Conservation (phyloP, 2,888 invertebrate genomes). For the Zelleria hepariella region DNA sequence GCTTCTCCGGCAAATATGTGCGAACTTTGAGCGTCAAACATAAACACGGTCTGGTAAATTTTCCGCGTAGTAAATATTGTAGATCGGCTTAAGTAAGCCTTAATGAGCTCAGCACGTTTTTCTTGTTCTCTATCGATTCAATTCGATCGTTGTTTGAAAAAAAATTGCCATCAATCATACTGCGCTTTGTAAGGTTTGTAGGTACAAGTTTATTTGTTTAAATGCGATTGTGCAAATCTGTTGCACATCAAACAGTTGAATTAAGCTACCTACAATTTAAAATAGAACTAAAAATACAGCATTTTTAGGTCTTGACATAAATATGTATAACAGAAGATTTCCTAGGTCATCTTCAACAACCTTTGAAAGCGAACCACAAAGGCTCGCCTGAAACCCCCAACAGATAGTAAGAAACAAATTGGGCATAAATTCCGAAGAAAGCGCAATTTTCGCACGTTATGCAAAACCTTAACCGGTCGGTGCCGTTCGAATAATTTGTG, state of each 20-base stretch:
- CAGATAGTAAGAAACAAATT: slow-evolving; percentile 10
- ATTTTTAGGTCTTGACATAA: no score
- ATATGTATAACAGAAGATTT: no score
- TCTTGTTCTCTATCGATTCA: no score
- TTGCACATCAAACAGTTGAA: no score
- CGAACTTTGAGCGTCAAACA: background rate
- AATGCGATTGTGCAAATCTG: no score
- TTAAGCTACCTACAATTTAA: no score
- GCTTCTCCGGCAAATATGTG: background rate
- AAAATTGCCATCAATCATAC: no score
- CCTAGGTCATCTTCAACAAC: background rate
- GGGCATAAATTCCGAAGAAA: slow-evolving; percentile 40
- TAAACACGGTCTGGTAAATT: background rate
- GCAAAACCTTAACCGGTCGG: slow-evolving; percentile 48
- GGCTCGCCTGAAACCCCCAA: background rate
- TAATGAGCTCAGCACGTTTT: no score
- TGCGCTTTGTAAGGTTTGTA: no score
- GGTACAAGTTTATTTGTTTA: no score
- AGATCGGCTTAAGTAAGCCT: background rate
- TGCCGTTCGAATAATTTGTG: slow-evolving; percentile 60
- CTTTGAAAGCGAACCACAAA: background rate
- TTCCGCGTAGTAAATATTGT: background rate
- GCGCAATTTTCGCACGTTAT: slow-evolving; percentile 56
- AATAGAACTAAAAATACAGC: no score
- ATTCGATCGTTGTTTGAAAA: no score